Conservation (phyloP, 2,113 vertebrate genomes). For the Platichthys stellatus region DNA sequence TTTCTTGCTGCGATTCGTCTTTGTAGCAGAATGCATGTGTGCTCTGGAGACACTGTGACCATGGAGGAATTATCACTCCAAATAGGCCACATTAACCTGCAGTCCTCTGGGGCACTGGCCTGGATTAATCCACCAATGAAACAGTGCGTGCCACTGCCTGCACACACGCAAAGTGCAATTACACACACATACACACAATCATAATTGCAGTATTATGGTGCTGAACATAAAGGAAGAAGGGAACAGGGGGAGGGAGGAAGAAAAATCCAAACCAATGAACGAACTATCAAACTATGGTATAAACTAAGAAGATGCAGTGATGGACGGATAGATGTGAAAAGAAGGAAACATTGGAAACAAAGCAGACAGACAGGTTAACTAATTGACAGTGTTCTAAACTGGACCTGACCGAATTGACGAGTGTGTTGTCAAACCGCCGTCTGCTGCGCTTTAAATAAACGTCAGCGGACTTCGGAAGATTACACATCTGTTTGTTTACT, state of each 20-base stretch:
- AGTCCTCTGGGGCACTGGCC: constrained; percentile 74
- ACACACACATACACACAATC: constrained; percentile 27
- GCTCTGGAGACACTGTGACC: constrained; percentile 58
- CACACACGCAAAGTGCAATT: constrained; percentile 43
- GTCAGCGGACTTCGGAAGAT: constrained; percentile 7
- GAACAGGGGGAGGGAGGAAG: no score
- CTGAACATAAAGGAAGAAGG: neutral
- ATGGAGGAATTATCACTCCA: constrained; percentile 73
- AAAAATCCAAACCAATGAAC: neutral
- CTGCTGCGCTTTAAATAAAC: neutral
- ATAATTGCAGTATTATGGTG: neutral
- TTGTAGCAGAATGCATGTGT: constrained; percentile 21
- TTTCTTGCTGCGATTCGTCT: constrained; percentile 7
- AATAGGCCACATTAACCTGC: constrained; percentile 81
- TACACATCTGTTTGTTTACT: constrained; percentile 2
- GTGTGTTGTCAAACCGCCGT: constrained; percentile 37
- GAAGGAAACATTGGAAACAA: constrained; percentile 5
- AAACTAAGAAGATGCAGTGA: neutral
- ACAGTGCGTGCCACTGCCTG: constrained; percentile 10
- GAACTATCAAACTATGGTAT: neutral
- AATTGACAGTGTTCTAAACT: constrained; percentile 20
- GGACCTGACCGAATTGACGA: constrained; percentile 35
- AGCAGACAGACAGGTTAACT: constrained; percentile 13
- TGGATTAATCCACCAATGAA: constrained; percentile 73
- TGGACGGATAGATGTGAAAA: neutral